Conservation (phyloP, 2,113 vertebrate genomes). For the Talpa occidentalis region DNA sequence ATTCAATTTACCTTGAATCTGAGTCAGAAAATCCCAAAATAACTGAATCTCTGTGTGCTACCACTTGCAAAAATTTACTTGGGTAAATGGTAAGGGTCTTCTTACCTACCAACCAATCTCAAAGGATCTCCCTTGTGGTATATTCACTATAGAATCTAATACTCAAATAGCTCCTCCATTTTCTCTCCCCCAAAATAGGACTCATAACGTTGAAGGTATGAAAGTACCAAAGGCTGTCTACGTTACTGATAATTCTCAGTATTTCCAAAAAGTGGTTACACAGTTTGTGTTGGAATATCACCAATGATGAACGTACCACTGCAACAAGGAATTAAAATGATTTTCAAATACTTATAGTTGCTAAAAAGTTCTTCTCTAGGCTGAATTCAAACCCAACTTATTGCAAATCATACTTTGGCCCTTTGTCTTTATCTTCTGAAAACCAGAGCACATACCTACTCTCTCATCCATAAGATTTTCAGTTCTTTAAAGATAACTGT, state of each 20-base stretch:
- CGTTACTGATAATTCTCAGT: neutral
- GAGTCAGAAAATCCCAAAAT: neutral
- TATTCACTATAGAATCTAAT: neutral
- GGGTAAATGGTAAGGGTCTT: neutral
- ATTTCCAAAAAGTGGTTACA: neutral
- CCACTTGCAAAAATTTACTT: neutral
- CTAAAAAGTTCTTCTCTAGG: neutral
- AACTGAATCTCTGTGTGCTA: neutral
- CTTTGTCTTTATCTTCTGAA: neutral
- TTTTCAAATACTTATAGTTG: neutral
- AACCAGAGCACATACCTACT: neutral
- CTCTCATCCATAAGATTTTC: neutral
- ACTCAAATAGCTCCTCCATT: neutral
- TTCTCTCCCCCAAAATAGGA: neutral
- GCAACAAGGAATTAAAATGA: neutral
- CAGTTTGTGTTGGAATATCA: neutral
- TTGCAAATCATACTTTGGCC: neutral
- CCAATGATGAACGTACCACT: neutral
- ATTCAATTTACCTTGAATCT: neutral
- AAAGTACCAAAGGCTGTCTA: neutral
- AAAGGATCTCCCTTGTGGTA: neutral
- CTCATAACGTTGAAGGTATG: neutral
- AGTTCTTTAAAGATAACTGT: neutral
- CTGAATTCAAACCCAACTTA: slow-evolving; percentile 1
- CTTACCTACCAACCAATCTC: neutral